Evolutionary conservation across 2,113 vertebrate genomes (phyloP).

Genomic region (Eptesicus fuscus): DNA sequence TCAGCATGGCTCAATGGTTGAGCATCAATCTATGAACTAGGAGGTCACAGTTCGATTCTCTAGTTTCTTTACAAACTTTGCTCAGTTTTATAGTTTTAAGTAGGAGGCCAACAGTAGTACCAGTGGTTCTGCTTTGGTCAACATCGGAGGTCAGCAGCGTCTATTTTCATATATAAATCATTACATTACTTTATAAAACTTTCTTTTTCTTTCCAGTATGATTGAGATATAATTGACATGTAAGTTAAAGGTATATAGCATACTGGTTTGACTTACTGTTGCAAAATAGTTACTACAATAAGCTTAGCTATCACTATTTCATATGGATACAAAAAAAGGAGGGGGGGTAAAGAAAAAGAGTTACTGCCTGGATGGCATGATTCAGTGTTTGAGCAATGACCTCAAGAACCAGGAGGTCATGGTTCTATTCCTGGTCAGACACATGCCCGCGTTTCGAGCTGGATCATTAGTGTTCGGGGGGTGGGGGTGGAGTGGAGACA

Average conservation of each 20-base stretch:
- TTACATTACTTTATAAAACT: neutral
- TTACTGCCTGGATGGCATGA: neutral
- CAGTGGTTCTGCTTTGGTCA: neutral
- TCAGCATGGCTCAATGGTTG: too few relatives aligned
- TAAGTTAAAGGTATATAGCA: neutral
- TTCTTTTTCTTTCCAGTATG: neutral
- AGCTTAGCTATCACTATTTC: neutral
- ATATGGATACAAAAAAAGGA: neutral
- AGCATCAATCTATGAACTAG: too few relatives aligned
- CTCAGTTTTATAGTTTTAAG: neutral
- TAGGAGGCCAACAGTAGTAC: neutral
- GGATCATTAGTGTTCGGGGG: too few relatives aligned
- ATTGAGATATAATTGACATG: neutral
- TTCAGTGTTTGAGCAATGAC: too few relatives aligned
- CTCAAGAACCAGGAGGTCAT: too few relatives aligned
- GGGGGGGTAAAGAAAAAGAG: neutral
- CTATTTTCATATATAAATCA: neutral
- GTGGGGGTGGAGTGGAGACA: too few relatives aligned
- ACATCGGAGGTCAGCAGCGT: neutral
- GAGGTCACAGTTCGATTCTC: too few relatives aligned
- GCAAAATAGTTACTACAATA: neutral
- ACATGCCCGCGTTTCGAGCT: too few relatives aligned
- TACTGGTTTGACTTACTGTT: neutral
- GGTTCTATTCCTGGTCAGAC: too few relatives aligned
- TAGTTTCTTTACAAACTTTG: neutral